Evolutionary conservation across 2,113 vertebrate genomes (phyloP).

Genomic region (Willisornis vidua): DNA sequence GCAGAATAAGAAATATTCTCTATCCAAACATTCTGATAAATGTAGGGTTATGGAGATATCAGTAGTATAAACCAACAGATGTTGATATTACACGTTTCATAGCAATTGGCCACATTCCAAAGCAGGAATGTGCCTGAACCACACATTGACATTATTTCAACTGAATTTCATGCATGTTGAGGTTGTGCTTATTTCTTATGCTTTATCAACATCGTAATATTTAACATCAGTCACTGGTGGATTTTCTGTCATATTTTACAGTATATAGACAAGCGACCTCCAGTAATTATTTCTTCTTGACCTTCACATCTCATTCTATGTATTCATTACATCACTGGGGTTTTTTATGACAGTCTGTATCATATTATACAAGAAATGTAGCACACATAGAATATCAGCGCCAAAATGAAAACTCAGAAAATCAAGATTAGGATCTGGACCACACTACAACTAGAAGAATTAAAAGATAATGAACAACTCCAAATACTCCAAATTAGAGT

Average conservation of each 20-base stretch:
- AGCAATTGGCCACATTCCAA: not conserved
- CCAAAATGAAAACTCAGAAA: not conserved
- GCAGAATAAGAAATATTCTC: not conserved
- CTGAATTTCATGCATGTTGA: not conserved
- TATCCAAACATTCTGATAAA: not conserved
- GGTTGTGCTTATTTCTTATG: not conserved
- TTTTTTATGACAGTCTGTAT: not conserved
- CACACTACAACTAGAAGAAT: not conserved
- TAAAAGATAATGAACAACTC: not conserved
- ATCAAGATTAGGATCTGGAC: not conserved
- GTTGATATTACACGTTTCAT: not conserved
- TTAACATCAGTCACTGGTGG: not conserved
- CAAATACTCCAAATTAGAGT: not conserved
- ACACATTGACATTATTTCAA: not conserved
- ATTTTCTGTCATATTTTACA: not conserved
- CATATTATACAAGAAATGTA: not conserved
- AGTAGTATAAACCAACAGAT: not conserved
- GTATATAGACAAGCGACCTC: not conserved
- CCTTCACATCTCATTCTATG: not conserved
- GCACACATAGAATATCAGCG: not conserved
- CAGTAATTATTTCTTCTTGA: not conserved
- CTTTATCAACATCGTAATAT: not conserved
- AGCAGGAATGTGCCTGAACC: not conserved
- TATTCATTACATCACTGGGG: not conserved
- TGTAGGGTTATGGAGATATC: fast-evolving